Evolutionary conservation across 2,113 vertebrate genomes (phyloP).

Genomic region (Cyprinodon tularosa): DNA sequence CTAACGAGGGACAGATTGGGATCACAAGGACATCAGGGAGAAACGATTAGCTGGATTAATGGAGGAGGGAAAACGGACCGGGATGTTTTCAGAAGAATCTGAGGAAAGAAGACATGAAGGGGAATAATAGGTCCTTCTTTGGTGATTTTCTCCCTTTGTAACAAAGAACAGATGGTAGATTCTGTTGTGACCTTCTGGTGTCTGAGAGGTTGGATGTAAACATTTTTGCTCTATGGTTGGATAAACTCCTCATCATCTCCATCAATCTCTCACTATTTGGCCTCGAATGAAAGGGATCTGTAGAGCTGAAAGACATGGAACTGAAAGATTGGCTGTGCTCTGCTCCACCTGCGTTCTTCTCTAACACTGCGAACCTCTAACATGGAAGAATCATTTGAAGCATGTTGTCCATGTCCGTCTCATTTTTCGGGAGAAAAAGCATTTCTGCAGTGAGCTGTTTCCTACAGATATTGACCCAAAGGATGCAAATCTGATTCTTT

Average conservation of each 20-base stretch:
- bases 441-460: background rate
- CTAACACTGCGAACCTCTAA: too few relatives aligned
- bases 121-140: conserved; percentile 16
- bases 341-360: background rate
- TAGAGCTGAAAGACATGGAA: background rate
- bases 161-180: conserved; percentile 45
- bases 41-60: background rate
- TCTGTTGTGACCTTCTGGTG: too few relatives aligned
- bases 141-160: conserved; percentile 11
- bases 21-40: conserved; percentile 1
- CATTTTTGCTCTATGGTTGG: background rate
- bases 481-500: background rate
- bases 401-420: background rate
- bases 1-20: conserved; percentile 40
- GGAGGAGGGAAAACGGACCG: conserved; percentile 1
- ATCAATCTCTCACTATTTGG: background rate
- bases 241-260: background rate
- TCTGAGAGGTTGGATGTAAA: too few relatives aligned
- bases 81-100: conserved; percentile 19
- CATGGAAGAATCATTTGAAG: too few relatives aligned
- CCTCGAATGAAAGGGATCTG: too few relatives aligned
- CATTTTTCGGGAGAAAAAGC: background rate
- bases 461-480: background rate
- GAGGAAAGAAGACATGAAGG: conserved; percentile 24
- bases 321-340: background rate